Evolutionary conservation across 2,797 vertebrate species (phyloP), one percentile per base, ranked within the genome.

Genomic region (Pagetopsis macropterus): DNA sequence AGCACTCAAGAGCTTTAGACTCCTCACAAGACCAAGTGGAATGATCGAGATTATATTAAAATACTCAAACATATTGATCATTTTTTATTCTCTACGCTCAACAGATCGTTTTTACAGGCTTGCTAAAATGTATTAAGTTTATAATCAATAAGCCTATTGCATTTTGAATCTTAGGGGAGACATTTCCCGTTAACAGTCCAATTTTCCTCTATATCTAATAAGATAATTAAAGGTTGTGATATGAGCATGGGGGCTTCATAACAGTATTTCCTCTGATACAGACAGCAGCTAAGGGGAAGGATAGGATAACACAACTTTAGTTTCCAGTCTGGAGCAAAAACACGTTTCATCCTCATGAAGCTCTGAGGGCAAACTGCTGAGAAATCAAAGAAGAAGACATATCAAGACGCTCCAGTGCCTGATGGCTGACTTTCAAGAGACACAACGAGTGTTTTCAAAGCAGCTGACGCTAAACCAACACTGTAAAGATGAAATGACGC

Each of bases 191-290:
- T 31, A 55, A 69, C 56, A 44, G 23, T 59, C 45, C 48, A 77
- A 67, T 77, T 59, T 37, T 40, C 69, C 49, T 50, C 9, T 61
- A 59, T 44, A 48, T 31, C 43, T 19, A 27, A 45, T 37, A 12
- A 33, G 49, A 49, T 69, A 52, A 77, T 66, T 45, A 65, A 61
- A 70, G 45, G 40, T 57, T 21, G 9, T 45, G 27, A 17, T 10
- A 17, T 27, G 11, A 51, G 43, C 12, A 43, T 40, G 19, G 27
- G 27, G 43, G 43, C 46, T 16, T 14, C 14, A 17, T 9, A 41
- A 1, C 14, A 31, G 48, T 44, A 4, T 49, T 69, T 41, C 27
- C 33, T 5, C 27, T 16, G 51, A 54, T 62, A 46, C 19, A 3
- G 14, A 57, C 40, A 57, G 45, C 27, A 41, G 72, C 40, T n/a